These are phyloP conservation scores for Hypsopygia costalis DNA, from an alignment of 2,888 invertebrate species.

Conservation along the genomic window DNA sequence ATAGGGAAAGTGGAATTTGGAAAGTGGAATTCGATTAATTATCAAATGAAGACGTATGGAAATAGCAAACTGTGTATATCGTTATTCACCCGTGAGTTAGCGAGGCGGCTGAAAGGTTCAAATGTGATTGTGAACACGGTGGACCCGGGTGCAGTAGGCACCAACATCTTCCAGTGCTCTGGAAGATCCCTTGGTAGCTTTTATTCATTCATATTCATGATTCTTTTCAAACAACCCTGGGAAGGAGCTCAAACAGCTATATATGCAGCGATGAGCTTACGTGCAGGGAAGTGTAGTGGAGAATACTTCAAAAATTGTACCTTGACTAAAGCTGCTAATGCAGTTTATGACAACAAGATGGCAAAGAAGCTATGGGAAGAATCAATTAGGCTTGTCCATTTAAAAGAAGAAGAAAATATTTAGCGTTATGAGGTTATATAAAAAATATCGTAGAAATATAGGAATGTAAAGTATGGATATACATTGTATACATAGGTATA, in stretches of 20 bases:
- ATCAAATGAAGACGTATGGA: constrained; percentile 76
- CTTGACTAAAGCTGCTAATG: constrained; percentile 78
- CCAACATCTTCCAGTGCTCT: constrained; percentile 83
- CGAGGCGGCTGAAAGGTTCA: constrained; percentile 81
- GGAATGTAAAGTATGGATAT: too few relatives aligned
- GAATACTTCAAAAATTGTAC: constrained; percentile 90
- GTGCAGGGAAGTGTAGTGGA: constrained; percentile 84
- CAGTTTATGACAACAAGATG: constrained; percentile 82
- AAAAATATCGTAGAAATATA: too few relatives aligned
- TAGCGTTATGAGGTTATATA: background rate
- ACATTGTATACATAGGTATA: too few relatives aligned
- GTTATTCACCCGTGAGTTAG: constrained; percentile 86
- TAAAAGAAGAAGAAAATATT: constrained; percentile 78
- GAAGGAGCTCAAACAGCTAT: constrained; percentile 92
- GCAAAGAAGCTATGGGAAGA: constrained; percentile 90
- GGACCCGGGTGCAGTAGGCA: constrained; percentile 92
- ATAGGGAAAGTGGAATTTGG: constrained; percentile 84
- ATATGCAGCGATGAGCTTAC: constrained; percentile 86
- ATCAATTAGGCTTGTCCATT: constrained; percentile 84
- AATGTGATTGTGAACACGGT: constrained; percentile 88
- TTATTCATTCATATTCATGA: constrained; percentile 80
- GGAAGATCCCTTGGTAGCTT: constrained; percentile 76
- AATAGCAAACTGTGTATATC: constrained; percentile 86
- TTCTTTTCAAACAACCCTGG: constrained; percentile 86
- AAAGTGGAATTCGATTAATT: constrained; percentile 82